A percentile compares a stretch with the other conserved stretches of the same genome.
Conservation (phyloP, 2,888 invertebrate species). For the Autographa gamma region DNA sequence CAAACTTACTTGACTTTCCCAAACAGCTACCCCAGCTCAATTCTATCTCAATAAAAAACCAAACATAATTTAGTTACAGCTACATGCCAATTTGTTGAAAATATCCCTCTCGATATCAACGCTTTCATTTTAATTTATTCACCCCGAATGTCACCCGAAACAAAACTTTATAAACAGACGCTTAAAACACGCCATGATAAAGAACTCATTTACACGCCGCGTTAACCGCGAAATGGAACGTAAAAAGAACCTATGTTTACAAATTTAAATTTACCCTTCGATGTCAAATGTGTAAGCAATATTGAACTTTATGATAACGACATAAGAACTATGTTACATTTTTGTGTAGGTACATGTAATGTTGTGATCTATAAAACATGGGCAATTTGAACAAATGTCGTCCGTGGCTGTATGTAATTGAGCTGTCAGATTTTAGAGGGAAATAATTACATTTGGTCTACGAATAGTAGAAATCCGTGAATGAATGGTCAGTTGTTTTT, state of each 20-base stretch:
- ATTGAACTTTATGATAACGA: slow-evolving; percentile 46
- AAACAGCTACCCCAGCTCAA: not conserved
- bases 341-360: slow-evolving; percentile 16
- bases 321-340: slow-evolving; percentile 30
- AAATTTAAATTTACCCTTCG: slow-evolving; percentile 48
- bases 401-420: slow-evolving; percentile 80
- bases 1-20: not conserved
- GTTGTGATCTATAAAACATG: slow-evolving; percentile 70
- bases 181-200: slow-evolving; percentile 83
- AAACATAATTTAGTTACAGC: slow-evolving; percentile 37
- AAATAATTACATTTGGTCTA: slow-evolving; percentile 63
- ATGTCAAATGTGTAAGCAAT: slow-evolving; percentile 39
- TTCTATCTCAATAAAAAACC: slow-evolving; percentile 11
- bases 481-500: slow-evolving; percentile 17
- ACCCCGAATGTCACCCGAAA: slow-evolving; percentile 75
- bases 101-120: slow-evolving; percentile 46
- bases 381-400: slow-evolving; percentile 87
- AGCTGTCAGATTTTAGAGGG: slow-evolving; percentile 84
- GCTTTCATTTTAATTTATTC: slow-evolving; percentile 79
- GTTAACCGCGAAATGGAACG: slow-evolving; percentile 85
- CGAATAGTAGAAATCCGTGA: slow-evolving; percentile 40
- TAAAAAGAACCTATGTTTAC: slow-evolving; percentile 74
- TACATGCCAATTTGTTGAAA: slow-evolving; percentile 45
- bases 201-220: slow-evolving; percentile 87
- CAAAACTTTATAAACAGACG: slow-evolving; percentile 78